phyloP scores from a whole-genome alignment of 2,888 invertebrate species.

The Cataglyphis rosenhaueri region DNA sequence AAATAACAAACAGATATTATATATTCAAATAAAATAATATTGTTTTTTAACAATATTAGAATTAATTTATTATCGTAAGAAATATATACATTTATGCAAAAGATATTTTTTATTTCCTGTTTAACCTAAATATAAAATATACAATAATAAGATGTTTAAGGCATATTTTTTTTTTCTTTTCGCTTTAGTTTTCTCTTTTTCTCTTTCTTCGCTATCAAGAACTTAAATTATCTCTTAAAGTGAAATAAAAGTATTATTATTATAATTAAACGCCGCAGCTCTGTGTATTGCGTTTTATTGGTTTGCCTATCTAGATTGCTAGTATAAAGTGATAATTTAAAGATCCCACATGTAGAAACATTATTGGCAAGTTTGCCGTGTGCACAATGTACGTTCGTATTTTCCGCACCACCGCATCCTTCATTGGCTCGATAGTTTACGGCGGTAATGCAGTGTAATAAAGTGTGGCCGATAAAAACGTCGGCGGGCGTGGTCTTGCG shows the following conservation, averaged over 20 bases:
- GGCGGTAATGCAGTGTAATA: constrained; percentile 39
- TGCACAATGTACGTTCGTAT: constrained; percentile 11
- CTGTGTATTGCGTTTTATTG: not conserved
- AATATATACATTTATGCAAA: not conserved
- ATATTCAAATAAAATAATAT: constrained; percentile 11
- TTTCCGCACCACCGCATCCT: constrained; percentile 24
- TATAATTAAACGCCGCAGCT: not conserved
- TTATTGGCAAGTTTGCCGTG: not conserved
- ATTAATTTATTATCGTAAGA: not conserved
- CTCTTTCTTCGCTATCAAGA: not conserved
- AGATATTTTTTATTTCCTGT: not conserved
- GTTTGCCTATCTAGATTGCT: not conserved
- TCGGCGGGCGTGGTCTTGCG: constrained; percentile 26
- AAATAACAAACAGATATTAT: not conserved
- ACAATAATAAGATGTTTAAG: not conserved
- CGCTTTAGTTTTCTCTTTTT: not conserved
- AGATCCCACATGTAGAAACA: not conserved
- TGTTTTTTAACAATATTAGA: not conserved
- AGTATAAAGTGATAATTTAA: not conserved
- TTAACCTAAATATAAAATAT: not conserved
- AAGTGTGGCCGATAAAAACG: constrained; percentile 46
- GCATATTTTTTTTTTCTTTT: not conserved
- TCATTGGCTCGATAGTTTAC: constrained; percentile 46
- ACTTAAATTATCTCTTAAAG: not conserved
- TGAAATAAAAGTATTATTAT: not conserved